Percentiles rank a stretch among this genome's conserved stretches.
These are phyloP conservation scores for Thereva nobilitata DNA, from an alignment of 2,888 invertebrate genomes.

Conservation along the genomic window DNA sequence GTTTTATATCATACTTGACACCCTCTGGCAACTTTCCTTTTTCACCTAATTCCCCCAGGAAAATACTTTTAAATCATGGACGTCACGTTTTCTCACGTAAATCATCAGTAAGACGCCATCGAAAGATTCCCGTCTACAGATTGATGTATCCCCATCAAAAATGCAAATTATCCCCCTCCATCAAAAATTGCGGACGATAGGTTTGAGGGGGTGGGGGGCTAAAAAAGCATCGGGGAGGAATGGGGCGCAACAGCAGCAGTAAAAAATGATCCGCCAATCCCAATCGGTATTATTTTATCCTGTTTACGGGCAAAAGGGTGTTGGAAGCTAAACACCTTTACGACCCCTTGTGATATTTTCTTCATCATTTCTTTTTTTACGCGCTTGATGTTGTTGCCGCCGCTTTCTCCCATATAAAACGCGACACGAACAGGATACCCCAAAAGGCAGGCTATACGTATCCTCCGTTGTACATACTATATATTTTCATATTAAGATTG, in stretches of 20 bases:
- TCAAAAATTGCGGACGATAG: too few species aligned
- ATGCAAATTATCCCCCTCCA: constrained; percentile 25
- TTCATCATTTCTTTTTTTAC: too few species aligned
- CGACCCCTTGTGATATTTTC: constrained; percentile 1
- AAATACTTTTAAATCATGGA: constrained; percentile 22
- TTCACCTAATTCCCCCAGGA: too few species aligned
- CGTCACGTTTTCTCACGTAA: constrained; percentile 31
- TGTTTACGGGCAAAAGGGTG: constrained; percentile 4
- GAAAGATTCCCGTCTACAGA: constrained; percentile 20
- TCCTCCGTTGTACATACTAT: too few species aligned
- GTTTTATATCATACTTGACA: too few species aligned
- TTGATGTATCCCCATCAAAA: constrained; percentile 33
- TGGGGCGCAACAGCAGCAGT: not conserved
- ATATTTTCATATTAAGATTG: not conserved
- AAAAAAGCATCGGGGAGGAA: constrained; percentile 1
- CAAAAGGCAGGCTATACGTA: too few species aligned
- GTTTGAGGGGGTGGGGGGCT: not conserved
- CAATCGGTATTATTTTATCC: constrained; percentile 2
- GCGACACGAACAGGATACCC: too few species aligned
- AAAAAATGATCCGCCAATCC: constrained; percentile 16
- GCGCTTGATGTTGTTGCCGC: too few species aligned
- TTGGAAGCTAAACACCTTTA: not conserved
- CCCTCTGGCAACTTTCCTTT: too few species aligned
- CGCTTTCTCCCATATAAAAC: too few species aligned
- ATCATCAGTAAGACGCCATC: constrained; percentile 30